Evolutionary conservation across 2,888 invertebrate species (phyloP).

Genomic region (Harpalus rubripes): DNA sequence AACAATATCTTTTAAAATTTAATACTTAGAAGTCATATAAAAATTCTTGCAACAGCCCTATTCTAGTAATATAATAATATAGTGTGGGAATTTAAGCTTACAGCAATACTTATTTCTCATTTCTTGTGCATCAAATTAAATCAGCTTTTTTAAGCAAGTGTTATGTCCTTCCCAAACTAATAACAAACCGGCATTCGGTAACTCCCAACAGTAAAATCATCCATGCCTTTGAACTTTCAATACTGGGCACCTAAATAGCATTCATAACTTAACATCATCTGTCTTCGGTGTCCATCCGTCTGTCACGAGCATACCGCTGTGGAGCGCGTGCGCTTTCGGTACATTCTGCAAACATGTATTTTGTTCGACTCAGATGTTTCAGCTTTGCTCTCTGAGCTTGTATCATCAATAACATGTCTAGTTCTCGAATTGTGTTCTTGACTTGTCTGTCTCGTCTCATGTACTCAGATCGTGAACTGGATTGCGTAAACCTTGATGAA

Average conservation of each 20-base stretch:
- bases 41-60: no score
- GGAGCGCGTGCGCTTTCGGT: neutral
- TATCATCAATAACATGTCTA: constrained; percentile 39
- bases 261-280: constrained; percentile 29
- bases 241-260: neutral
- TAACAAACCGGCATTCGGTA: no score
- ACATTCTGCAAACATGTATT: constrained; percentile 48
- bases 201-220: neutral
- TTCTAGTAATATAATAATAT: no score
- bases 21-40: no score
- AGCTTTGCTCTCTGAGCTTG: neutral
- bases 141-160: no score
- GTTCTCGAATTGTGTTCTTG: constrained; percentile 8
- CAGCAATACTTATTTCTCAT: no score
- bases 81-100: no score
- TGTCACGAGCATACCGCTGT: constrained; percentile 10
- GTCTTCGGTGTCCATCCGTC: constrained; percentile 17
- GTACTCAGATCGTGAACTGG: neutral
- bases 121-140: no score
- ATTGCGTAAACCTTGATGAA: constrained; percentile 30
- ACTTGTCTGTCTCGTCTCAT: constrained; percentile 8
- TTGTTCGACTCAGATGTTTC: constrained; percentile 29
- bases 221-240: neutral
- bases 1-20: no score
- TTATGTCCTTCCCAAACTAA: no score